phyloP scores from a whole-genome alignment of 2,113 vertebrate genomes.

The Pterocles burchelli region DNA sequence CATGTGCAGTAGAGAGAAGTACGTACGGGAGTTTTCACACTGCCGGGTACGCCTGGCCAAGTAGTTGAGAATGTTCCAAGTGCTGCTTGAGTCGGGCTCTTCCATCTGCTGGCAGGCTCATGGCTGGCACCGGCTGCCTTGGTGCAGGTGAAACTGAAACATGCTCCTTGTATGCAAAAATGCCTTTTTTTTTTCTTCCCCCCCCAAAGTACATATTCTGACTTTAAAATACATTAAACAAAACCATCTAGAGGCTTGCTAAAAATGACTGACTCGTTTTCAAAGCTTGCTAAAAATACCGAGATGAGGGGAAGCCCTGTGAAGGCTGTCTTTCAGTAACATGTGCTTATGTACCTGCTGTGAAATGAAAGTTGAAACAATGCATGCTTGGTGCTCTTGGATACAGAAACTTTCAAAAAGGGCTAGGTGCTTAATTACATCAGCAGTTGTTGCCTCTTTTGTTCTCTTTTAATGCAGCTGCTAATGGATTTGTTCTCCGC shows the following conservation, averaged over 20 bases:
- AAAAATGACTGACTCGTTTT: neutral
- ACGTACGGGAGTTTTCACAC: rapidly evolving
- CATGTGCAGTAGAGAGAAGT: neutral
- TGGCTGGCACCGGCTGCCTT: neutral
- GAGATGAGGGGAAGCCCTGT: neutral
- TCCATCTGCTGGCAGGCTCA: neutral
- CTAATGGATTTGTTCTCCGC: constrained; percentile 20
- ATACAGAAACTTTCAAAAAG: neutral
- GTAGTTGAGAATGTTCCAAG: neutral
- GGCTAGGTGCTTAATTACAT: constrained; percentile 1
- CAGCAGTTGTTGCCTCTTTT: constrained; percentile 29
- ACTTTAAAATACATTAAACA: neutral
- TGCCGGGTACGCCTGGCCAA: neutral
- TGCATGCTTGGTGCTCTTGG: neutral
- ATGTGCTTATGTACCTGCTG: neutral
- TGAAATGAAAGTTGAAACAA: neutral
- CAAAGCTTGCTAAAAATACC: neutral
- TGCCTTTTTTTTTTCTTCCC: rapidly evolving
- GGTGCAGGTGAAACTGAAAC: neutral
- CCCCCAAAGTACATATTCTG: neutral
- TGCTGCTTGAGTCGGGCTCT: neutral
- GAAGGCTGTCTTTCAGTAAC: neutral
- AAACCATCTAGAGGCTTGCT: neutral
- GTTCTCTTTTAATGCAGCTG: constrained; percentile 31
- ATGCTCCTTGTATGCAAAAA: neutral